Evolutionary conservation across 1,140 invertebrate genomes (phyloP).

Genomic region (Rhynchophorus ferrugineus): DNA sequence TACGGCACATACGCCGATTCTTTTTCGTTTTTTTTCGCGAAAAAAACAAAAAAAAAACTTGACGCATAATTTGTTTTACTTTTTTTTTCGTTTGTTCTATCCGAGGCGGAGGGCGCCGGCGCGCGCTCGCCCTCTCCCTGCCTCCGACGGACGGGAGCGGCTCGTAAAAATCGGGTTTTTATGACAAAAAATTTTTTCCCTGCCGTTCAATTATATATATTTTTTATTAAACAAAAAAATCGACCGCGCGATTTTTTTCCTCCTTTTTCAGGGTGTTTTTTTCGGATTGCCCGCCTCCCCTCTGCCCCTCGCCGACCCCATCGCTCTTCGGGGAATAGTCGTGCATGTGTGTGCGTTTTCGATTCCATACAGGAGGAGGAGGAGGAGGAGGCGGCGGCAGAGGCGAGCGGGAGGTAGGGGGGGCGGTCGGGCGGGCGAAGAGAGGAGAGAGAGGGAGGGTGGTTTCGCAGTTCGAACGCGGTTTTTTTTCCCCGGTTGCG

Average conservation of each 20-base stretch:
- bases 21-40: conserved; percentile 19
- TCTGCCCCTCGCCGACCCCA: background rate
- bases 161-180: conserved; percentile 38
- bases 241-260: background rate
- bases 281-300: background rate
- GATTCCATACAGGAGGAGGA: background rate
- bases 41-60: conserved; percentile 32
- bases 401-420: background rate
- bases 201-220: conserved; percentile 28
- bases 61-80: conserved; percentile 37
- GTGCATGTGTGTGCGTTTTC: background rate
- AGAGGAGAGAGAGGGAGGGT: no score
- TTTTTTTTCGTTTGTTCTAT: conserved; percentile 35
- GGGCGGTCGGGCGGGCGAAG: background rate
- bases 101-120: conserved; percentile 29
- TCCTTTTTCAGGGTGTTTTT: background rate
- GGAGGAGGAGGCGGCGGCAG: background rate
- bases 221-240: conserved; percentile 17
- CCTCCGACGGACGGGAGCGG: conserved; percentile 17
- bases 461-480: no score
- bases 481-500: no score
- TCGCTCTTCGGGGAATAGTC: no score
- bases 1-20: conserved; percentile 14
- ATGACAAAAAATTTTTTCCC: conserved; percentile 37
- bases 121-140: no score